Evolutionary conservation across 2,113 vertebrate genomes (phyloP).

Genomic region (Stegastes partitus): DNA sequence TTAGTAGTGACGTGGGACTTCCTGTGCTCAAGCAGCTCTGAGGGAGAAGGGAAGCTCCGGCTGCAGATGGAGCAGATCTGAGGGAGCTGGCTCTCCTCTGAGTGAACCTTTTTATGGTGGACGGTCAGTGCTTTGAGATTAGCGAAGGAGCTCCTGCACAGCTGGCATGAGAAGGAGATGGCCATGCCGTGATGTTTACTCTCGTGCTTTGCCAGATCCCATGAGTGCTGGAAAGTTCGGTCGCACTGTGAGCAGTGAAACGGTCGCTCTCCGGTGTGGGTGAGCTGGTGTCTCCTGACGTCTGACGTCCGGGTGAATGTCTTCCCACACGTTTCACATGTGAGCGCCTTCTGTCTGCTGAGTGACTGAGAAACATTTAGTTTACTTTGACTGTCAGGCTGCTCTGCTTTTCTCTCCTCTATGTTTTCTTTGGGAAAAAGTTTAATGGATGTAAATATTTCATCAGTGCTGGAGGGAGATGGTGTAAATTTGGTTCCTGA

Average conservation of each 20-base stretch:
- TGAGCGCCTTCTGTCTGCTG: constrained; percentile 49
- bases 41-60: constrained; percentile 59
- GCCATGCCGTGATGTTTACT: constrained; percentile 79
- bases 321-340: constrained; percentile 85
- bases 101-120: constrained; percentile 79
- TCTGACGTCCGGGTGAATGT: constrained; percentile 89
- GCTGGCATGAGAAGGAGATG: constrained; percentile 75
- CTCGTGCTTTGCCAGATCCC: constrained; percentile 84
- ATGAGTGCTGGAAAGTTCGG: constrained; percentile 86
- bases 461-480: constrained; percentile 64
- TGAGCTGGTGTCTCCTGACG: constrained; percentile 88
- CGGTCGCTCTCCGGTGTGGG: constrained; percentile 83
- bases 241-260: constrained; percentile 80
- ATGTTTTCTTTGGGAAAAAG: constrained; percentile 60
- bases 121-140: constrained; percentile 76
- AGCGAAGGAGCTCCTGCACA: constrained; percentile 71
- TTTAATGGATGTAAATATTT: constrained; percentile 81
- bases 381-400: neutral
- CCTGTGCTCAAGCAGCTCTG: constrained; percentile 75
- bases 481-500: constrained; percentile 47
- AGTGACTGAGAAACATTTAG: neutral
- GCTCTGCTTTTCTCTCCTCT: neutral
- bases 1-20: constrained; percentile 69
- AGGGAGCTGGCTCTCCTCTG: constrained; percentile 69
- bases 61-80: constrained; percentile 85